Evolutionary conservation across 53 echinoderm and acorn worm species (phyloP).

Genomic region (Temnopleurus reevesii): DNA sequence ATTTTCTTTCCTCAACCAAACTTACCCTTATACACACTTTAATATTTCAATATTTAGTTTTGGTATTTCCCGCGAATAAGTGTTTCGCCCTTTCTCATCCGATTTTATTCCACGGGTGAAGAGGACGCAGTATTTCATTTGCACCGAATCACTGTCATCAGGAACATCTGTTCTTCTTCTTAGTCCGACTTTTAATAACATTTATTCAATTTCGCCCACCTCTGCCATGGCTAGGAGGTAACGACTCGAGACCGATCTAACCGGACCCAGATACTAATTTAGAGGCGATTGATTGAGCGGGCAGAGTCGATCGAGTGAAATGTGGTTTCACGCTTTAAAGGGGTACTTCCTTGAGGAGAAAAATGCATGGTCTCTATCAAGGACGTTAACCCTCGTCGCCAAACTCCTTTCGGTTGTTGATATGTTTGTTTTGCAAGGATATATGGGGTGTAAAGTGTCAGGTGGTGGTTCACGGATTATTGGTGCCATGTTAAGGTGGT

Average conservation of each 20-base stretch:
- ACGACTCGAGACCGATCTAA: constrained; percentile 29
- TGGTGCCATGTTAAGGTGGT: no score
- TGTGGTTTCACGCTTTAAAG: constrained; percentile 5
- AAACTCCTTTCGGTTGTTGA: no score
- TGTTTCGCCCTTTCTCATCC: neutral
- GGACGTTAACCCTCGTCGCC: no score
- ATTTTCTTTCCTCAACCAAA: no score
- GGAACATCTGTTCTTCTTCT: constrained; percentile 50
- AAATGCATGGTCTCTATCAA: no score
- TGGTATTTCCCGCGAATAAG: neutral
- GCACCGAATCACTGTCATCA: constrained; percentile 28
- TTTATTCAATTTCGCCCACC: constrained; percentile 57
- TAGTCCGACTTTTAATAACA: constrained; percentile 46
- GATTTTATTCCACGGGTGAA: constrained; percentile 16
- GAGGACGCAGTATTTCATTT: constrained; percentile 4
- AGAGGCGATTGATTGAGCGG: constrained; percentile 49
- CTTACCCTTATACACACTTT: no score
- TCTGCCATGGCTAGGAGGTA: neutral
- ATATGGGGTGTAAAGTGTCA: no score
- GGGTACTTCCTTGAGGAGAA: neutral
- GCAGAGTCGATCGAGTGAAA: constrained; percentile 31
- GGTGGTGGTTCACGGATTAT: no score
- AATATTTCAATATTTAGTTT: no score
- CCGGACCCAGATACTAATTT: constrained; percentile 17
- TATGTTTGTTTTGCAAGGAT: no score